Evolutionary conservation across 2,797 vertebrate genomes (phyloP), one percentile per base, ranked within the genome.

Genomic region (Cryptoblepharus egeriae): DNA sequence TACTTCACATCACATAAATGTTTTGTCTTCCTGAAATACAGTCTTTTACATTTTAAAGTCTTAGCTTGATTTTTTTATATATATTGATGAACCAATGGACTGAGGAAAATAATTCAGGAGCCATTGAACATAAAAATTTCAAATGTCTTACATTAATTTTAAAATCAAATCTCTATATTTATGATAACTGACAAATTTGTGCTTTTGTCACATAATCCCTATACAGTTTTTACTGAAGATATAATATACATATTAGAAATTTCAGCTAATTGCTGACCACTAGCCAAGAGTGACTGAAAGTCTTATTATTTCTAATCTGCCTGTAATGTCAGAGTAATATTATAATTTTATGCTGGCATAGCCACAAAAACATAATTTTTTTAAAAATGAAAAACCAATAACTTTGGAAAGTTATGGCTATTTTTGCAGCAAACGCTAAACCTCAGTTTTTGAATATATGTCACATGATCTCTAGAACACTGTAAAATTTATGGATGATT

Each of bases 21-120:
- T 55, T 64, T 85, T 0, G 0, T 26, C 32, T 18, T 89, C 82
- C 64, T 69, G 63, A 88, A 77, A 87, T 0, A 80, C 8, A 24
- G 71, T 58, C 45, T 74, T 52, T 24, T 42, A 15, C 13, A 26
- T 32, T 39, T 5, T 42, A 39, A 30, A 87, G 67, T 22, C 12
- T 3, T 65, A 81, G 63, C 83, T 71, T 85, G 55, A 24, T 83
- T 79, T 88, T 68, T 5, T n/a, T 77, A 52, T 67, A 8, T 28
- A 83, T 49, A 12, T 49, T 49, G 45, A 49, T 9, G 45, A 7
- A 49, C 13, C 7, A 12, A 9, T 49, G 12, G 45, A 49, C 45
- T 49, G 45, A 49, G 13, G 13, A 52, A 15, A 67, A 15, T 39
- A 10, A 49, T 15, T 37, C 16, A 37, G 37, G 26, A 26, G 60